These are phyloP conservation scores for Netelia fuscicornis DNA, from an alignment of 2,888 invertebrate species.

Conservation along the genomic window DNA sequence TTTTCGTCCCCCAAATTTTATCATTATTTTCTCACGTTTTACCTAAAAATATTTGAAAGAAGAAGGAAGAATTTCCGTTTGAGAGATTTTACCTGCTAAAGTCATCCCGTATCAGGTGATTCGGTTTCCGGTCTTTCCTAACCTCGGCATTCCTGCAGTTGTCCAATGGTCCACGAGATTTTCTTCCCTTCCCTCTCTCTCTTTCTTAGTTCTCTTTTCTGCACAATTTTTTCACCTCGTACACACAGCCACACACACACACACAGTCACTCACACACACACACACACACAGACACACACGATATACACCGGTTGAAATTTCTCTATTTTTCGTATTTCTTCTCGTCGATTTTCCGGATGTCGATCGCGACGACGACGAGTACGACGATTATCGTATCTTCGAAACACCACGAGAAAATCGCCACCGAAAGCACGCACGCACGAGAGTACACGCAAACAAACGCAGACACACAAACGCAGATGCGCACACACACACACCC, in stretches of 20 bases:
- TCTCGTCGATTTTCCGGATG: background rate
- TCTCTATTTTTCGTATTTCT: background rate
- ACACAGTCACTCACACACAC: background rate
- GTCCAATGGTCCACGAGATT: conserved; percentile 45
- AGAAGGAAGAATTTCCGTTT: background rate
- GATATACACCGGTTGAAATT: background rate
- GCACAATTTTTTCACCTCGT: conserved; percentile 12
- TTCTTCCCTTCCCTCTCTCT: conserved; percentile 33
- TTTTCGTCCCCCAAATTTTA: background rate
- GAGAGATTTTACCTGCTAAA: conserved; percentile 78
- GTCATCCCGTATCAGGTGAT: conserved; percentile 81
- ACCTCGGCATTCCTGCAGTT: conserved; percentile 77
- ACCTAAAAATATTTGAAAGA: background rate
- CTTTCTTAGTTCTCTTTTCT: conserved; percentile 32
- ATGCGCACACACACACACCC: conserved; percentile 1
- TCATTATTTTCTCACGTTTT: background rate
- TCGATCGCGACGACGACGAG: conserved; percentile 3
- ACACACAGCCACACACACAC: background rate
- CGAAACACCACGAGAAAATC: conserved; percentile 28
- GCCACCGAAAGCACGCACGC: conserved; percentile 28
- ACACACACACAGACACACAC: background rate
- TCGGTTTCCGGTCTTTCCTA: conserved; percentile 73
- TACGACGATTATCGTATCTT: background rate
- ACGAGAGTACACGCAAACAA: conserved; percentile 14
- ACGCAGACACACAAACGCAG: background rate